These are phyloP conservation scores for Chaetoderma sp. DNA, from an alignment of 2,888 invertebrate genomes.

Conservation along the genomic window DNA sequence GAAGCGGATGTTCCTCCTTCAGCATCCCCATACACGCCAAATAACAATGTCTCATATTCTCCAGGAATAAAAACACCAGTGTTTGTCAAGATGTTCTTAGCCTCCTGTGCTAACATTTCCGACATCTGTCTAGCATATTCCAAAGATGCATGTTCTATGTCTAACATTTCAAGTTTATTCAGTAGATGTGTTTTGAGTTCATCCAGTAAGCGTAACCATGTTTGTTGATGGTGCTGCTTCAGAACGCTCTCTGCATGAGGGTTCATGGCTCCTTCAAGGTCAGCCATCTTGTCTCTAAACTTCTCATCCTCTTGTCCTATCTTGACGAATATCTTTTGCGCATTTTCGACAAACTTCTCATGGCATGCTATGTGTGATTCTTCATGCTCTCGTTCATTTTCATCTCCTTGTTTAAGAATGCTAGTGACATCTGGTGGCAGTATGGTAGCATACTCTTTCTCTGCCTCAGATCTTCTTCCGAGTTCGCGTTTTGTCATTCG, in stretches of 20 bases:
- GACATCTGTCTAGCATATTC: conserved; percentile 60
- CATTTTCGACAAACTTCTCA: conserved; percentile 53
- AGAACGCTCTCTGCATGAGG: conserved; percentile 59
- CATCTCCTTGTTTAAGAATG: conserved; percentile 58
- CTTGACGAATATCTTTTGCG: conserved; percentile 59
- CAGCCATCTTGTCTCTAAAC: conserved; percentile 51
- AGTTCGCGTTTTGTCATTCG: conserved; percentile 57
- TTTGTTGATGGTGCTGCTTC: conserved; percentile 54
- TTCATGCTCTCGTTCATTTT: conserved; percentile 49
- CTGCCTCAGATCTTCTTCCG: conserved; percentile 59
- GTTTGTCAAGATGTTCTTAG: conserved; percentile 55
- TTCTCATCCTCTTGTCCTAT: conserved; percentile 59
- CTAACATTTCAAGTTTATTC: conserved; percentile 52
- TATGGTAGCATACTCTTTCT: conserved; percentile 53
- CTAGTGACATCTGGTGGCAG: conserved; percentile 60
- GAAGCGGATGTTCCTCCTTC: conserved; percentile 41
- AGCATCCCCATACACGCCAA: conserved; percentile 60
- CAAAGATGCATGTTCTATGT: conserved; percentile 55
- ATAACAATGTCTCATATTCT: conserved; percentile 59
- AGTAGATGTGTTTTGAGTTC: conserved; percentile 61
- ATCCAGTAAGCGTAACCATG: conserved; percentile 52
- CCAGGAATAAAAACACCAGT: conserved; percentile 56
- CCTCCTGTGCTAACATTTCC: conserved; percentile 59
- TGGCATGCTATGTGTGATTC: conserved; percentile 53
- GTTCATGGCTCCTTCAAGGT: conserved; percentile 58